Evolutionary conservation across 2,888 invertebrate genomes (phyloP), one percentile per base, ranked within the genome.

Genomic region (Polyommatus iphigenia): DNA sequence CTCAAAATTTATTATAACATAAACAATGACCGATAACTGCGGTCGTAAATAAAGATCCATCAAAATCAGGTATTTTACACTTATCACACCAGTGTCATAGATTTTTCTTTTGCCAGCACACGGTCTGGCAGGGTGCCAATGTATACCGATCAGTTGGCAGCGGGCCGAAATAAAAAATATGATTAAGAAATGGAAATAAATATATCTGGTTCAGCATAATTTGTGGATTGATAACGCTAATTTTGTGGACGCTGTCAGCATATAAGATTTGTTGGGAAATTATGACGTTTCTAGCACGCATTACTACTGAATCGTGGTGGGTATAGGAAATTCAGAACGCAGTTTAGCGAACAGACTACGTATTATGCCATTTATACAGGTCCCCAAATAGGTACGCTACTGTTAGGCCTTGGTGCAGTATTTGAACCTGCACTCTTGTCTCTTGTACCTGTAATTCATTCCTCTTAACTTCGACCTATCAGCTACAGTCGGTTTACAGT

Each of bases 121-220:
- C 88, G 89, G 86, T 85, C 85, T 92, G 91, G 91, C 89, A 71
- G 72, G 32, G 4, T 57, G 88, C 91, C 91, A 91, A 86, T 85
- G 85, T 85, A 86, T 87, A 88, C 90, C 91, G 88, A 92, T 91
- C 89, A 90, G 90, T 90, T 91, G 92, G 91, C 88, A 80, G 59
- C 10, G 24, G 79, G 88, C 92, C 92, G 91, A 84, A 81, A 83
- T 84, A 83, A 86, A 78, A 80, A 79, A 32, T 76, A 71, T 87
- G 87, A 86, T 89, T 85, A 87, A 89, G 89, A 88, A 89, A 89
- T 88, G 87, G 88, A 86, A 89, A 62, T 71, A 20, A 50, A 36
- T 76, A 62, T 62, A 67, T 67, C 67, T 67, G 29, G 29, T 29
- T 67, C 67, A 67, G 67, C 67, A 18, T 32, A 67, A 67, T 67